Base-by-base conservation (phyloP, 2,113 vertebrate species). In the Triplophysa dalaica region DNA sequence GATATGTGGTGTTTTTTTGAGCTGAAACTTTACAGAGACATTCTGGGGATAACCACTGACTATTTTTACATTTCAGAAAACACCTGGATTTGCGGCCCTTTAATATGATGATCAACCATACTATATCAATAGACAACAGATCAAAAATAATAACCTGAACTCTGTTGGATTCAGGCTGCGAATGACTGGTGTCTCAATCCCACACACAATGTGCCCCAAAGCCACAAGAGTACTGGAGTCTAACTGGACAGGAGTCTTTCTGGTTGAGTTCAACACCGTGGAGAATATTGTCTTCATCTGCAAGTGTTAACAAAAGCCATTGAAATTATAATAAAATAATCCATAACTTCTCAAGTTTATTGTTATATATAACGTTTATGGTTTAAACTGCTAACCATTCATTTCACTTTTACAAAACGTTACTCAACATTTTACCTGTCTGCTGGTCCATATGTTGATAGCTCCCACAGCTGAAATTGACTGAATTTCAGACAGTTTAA, bases 201-300 rank as follows among this genome's bases (percentile, higher is more conserved):
- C 94, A 24, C 94, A 95, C 67, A 94, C 73, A 9, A 91, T 88
- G 85, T 93, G 56, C 56, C 94, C 94, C 85, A 95, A 81, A 1
- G 93, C 88, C 56, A 92, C 92, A 70, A 94, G 82, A 0, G 63
- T 89, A 87, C 90, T 92, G 82, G 92, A 91, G 85, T 91, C 89
- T 4, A 95, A 86, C 83, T 91, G 89, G 64, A 80, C 91, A 0
- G 89, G 80, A 45, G 61, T 89, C 83, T 76, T 80, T 75, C 83
- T 87, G 77, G 87, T 92, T 56, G 90, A 89, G 83, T 88, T 91
- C 24, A 93, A 79, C 45, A 90, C 73, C 2, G 69, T 29, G 17
- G 83, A 80, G 75, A 91, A 93, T 60, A 94, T 82, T 2, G 85
- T 50, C 61, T 82, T 74, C 63, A 93, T 85, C 93, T 94, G 80